These are phyloP conservation scores for Drosophila koepferae DNA, from an alignment of 2,888 invertebrate genomes.

Conservation along the genomic window DNA sequence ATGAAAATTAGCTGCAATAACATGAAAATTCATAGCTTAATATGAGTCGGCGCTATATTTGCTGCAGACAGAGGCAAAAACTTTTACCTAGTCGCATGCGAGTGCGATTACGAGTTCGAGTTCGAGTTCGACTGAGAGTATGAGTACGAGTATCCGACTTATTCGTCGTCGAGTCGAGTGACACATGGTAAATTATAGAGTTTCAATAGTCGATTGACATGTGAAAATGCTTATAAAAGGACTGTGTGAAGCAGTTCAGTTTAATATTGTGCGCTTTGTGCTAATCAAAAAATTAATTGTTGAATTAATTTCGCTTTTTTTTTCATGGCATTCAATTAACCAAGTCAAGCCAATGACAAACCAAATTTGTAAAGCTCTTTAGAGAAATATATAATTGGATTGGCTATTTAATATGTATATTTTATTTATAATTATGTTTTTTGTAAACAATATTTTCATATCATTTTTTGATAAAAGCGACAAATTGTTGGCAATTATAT, in stretches of 20 bases:
- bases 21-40: constrained; percentile 79
- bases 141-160: constrained; percentile 23
- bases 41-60: constrained; percentile 55
- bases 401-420: neutral
- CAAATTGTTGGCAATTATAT: constrained; percentile 7
- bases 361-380: constrained; percentile 7
- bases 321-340: constrained; percentile 23
- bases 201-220: constrained; percentile 69
- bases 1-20: constrained; percentile 79
- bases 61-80: constrained; percentile 44
- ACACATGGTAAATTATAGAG: constrained; percentile 59
- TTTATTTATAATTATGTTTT: neutral
- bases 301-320: constrained; percentile 33
- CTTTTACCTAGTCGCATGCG: constrained; percentile 50
- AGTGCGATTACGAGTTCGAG: constrained; percentile 1
- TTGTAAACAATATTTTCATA: neutral
- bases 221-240: constrained; percentile 74
- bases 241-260: constrained; percentile 65
- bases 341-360: constrained; percentile 11
- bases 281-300: constrained; percentile 57
- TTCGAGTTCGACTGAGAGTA: constrained; percentile 7
- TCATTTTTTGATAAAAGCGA: neutral
- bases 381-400: neutral
- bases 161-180: constrained; percentile 31
- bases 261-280: constrained; percentile 35